Conservation (phyloP, 2,113 vertebrate genomes). For the Dolichotis patagonum region DNA sequence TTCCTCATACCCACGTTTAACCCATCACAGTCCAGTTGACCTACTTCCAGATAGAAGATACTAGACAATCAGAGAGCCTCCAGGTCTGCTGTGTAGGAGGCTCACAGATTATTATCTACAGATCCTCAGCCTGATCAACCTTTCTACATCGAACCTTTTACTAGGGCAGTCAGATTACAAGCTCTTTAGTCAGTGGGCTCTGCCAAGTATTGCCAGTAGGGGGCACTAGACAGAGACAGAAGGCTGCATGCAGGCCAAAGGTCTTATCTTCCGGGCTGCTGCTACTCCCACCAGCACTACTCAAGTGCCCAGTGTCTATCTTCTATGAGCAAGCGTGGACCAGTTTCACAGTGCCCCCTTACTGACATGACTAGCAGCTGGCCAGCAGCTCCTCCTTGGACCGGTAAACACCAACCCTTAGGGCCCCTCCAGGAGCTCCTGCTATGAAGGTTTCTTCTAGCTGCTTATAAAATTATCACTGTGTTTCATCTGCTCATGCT, state of each 20-base stretch:
- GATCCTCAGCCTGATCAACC: neutral
- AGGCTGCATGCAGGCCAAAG: too few species aligned
- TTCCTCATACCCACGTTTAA: accelerated
- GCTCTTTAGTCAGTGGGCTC: neutral
- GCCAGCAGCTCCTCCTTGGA: neutral
- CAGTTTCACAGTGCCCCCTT: neutral
- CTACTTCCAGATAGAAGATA: neutral
- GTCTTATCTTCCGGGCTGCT: neutral
- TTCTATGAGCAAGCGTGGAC: neutral
- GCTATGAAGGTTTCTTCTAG: neutral
- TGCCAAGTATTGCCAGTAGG: neutral
- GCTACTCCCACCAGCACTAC: neutral
- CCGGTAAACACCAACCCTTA: neutral
- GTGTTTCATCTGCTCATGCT: neutral
- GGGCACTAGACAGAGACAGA: neutral
- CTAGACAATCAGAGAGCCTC: neutral
- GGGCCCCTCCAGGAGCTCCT: neutral
- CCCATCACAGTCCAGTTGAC: neutral
- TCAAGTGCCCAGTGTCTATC: too few species aligned
- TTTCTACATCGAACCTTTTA: neutral
- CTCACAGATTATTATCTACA: neutral
- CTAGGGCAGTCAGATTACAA: neutral
- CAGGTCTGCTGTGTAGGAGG: neutral
- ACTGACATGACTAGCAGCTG: neutral
- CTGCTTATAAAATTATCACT: neutral